A percentile compares a stretch with the other conserved stretches of the same genome.
Evolutionary conservation across 2,888 invertebrate genomes (phyloP).

Genomic region (Fragum fragum): DNA sequence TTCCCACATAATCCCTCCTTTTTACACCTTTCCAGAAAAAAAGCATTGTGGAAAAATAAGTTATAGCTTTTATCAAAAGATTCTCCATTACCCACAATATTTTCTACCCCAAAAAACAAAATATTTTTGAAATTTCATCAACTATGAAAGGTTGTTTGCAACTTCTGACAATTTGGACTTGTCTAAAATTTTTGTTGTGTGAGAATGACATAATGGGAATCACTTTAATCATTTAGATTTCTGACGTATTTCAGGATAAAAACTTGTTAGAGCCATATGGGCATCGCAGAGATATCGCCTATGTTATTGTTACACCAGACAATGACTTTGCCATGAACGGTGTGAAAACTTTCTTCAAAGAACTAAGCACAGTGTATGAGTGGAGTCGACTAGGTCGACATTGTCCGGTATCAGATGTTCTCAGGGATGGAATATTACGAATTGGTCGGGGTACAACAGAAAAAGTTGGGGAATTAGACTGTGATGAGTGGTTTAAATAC

Average conservation of each 20-base stretch:
- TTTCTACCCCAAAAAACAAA: too few relatives aligned
- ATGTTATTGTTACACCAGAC: constrained; percentile 97
- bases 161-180: too few relatives aligned
- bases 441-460: constrained; percentile 91
- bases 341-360: constrained; percentile 95
- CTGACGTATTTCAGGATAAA: constrained; percentile 90
- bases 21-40: too few relatives aligned
- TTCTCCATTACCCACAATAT: too few relatives aligned
- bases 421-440: constrained; percentile 95
- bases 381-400: constrained; percentile 97
- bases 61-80: too few relatives aligned
- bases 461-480: constrained; percentile 90
- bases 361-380: constrained; percentile 97
- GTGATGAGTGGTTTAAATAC: constrained; percentile 96
- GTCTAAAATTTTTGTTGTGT: too few relatives aligned
- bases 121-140: too few relatives aligned
- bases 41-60: too few relatives aligned
- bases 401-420: constrained; percentile 94
- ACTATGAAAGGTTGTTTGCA: too few relatives aligned
- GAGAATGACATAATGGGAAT: too few relatives aligned
- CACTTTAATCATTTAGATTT: too few relatives aligned
- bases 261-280: constrained; percentile 98
- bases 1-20: too few relatives aligned
- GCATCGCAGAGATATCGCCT: constrained; percentile 97
- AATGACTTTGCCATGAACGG: constrained; percentile 93